phyloP scores from a whole-genome alignment of 2,797 vertebrate genomes.

The Cirrhinus mrigala region DNA sequence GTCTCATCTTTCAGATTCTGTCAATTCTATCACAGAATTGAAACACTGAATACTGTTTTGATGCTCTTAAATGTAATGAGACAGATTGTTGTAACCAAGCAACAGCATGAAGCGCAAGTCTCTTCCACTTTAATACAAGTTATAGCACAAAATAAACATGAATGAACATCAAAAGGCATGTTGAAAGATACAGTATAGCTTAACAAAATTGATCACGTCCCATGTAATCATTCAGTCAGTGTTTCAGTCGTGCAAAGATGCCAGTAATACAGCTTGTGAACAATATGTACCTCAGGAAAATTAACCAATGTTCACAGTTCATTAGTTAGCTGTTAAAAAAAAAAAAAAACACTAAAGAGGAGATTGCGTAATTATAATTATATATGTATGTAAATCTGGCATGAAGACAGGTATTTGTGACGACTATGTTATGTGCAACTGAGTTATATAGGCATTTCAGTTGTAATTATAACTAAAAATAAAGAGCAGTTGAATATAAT shows the following conservation, averaged over 20 bases:
- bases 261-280: not conserved
- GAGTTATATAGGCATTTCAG: too few species aligned
- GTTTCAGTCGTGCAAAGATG: not conserved
- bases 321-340: not conserved
- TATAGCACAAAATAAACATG: not conserved
- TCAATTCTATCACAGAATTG: not conserved
- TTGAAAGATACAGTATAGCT: not conserved
- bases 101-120: not conserved
- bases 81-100: not conserved
- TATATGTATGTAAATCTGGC: too few species aligned
- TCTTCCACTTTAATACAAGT: not conserved
- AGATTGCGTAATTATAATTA: too few species aligned
- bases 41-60: not conserved
- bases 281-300: not conserved
- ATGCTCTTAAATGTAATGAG: not conserved
- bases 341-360: not conserved
- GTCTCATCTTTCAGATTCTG: not conserved
- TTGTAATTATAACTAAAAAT: too few species aligned
- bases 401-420: too few species aligned
- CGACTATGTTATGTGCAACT: too few species aligned
- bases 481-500: not conserved
- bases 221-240: not conserved
- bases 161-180: not conserved
- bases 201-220: not conserved
- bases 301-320: not conserved